Base-by-base conservation (phyloP, 1,140 invertebrate genomes). In the Trypoxylus dichotomus region DNA sequence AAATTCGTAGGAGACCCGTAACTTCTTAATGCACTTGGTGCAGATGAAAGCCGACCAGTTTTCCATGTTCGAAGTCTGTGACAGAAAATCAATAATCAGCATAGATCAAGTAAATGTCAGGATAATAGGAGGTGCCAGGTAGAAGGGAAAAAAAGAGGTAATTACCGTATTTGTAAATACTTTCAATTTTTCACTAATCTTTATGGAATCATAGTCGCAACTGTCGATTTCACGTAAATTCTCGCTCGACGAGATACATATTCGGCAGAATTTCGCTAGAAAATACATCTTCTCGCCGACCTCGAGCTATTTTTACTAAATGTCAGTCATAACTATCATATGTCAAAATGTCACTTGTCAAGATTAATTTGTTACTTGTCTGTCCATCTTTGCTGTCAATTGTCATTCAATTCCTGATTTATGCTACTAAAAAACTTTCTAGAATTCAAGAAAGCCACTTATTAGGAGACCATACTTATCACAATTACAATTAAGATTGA, bases 241-340 rank as follows among this genome's bases (percentile, higher is more conserved):
- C 72, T 81, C 83, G 43, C 79, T 80, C 11, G 79, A 80, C 78
- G 81, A 80, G 63, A 85, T 79, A 78, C 85, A 85, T 77, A 85
- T 83, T 72, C 85, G 79, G 78, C 84, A 85, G 68, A 85, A 83
- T 80, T 85, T 82, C 77, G 82, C 76, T 73, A 85, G 82, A 82
- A 83, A 85, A 82, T 84, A 84, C 84, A 85, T 85, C 78, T 78
- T 82, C 19, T 27, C 74, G 74, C 7, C 74, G 15, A 27, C 13
- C 19, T 41, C 32, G 21, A 74, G 29, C 72, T 29, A 78, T 21
- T 77, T 75, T 79, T 25, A 79, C 75, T 77, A 80, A 79, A 78
- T 85, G 83, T 85, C 84, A 85, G 84, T 85, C 84, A 85, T 82
- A 82, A 81, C 82, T 81, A 84, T 84, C 83, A 81, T 83, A 82